Evolutionary conservation across 2,888 invertebrate genomes (phyloP).

Genomic region (Rosalia funebris): DNA sequence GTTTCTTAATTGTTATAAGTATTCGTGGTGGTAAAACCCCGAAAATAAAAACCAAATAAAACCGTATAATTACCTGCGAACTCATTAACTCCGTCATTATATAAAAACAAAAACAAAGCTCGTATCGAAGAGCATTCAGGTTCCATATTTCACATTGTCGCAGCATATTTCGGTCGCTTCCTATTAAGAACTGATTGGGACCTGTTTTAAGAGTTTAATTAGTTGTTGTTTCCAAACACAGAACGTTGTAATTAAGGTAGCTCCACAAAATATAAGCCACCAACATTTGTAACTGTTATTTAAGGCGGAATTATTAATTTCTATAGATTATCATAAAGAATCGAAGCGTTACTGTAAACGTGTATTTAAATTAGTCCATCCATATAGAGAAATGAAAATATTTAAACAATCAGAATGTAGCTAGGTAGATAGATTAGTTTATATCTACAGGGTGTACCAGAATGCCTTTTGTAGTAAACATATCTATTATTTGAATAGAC

Average conservation of each 20-base stretch:
- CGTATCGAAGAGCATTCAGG: background rate
- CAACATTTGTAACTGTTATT: too few relatives aligned
- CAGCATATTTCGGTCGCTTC: constrained; percentile 4
- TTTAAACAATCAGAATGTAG: too few relatives aligned
- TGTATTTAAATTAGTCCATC: too few relatives aligned
- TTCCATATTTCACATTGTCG: constrained; percentile 18
- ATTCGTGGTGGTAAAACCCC: constrained; percentile 2
- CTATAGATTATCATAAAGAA: too few relatives aligned
- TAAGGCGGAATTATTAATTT: too few relatives aligned
- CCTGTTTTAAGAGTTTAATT: constrained; percentile 16
- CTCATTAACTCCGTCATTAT: constrained; percentile 11
- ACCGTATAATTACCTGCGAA: constrained; percentile 14
- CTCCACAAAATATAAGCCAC: background rate
- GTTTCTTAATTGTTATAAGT: background rate
- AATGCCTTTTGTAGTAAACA: too few relatives aligned
- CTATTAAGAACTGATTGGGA: constrained; percentile 12
- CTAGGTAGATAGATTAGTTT: too few relatives aligned
- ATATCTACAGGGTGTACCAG: too few relatives aligned
- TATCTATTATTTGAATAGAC: too few relatives aligned
- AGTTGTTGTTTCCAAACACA: constrained; percentile 9
- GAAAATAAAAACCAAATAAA: constrained; percentile 10
- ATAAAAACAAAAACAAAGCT: constrained; percentile 10
- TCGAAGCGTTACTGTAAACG: too few relatives aligned
- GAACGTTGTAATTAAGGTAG: constrained; percentile 12
- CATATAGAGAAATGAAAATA: too few relatives aligned